Evolutionary conservation across 2,888 invertebrate genomes (phyloP).

Genomic region (Stegana nigrithorax): DNA sequence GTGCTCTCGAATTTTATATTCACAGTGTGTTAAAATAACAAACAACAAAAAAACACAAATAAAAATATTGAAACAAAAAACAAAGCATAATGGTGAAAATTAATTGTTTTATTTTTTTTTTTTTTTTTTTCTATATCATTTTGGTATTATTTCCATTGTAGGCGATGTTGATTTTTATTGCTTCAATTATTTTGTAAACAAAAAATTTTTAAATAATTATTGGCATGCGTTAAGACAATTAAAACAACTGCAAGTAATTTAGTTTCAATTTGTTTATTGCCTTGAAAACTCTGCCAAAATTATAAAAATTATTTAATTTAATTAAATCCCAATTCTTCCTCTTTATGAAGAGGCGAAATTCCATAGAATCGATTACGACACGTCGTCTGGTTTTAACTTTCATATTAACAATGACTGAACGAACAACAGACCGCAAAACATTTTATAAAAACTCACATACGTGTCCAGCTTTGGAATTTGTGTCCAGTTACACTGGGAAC

Average conservation of each 20-base stretch:
- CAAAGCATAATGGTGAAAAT: neutral
- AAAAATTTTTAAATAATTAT: neutral
- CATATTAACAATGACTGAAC: no score
- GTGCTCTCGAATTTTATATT: no score
- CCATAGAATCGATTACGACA: no score
- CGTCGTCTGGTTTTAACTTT: no score
- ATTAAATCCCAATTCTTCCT: no score
- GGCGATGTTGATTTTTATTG: conserved; percentile 1
- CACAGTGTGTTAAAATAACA: no score
- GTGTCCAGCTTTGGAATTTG: no score
- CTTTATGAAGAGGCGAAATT: no score
- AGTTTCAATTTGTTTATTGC: neutral
- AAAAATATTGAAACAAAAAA: neutral
- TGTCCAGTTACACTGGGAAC: no score
- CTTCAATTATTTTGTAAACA: neutral
- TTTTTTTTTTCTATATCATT: neutral
- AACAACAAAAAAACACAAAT: neutral
- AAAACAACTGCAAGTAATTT: conserved; percentile 2
- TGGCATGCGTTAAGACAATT: neutral
- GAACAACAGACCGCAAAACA: no score
- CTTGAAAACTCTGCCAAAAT: neutral
- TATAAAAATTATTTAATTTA: no score
- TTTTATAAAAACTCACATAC: no score
- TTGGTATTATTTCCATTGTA: neutral
- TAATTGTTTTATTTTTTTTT: neutral